A percentile compares a stretch with the other conserved stretches of the same genome.
Evolutionary conservation across 1,140 invertebrate genomes (phyloP).

Genomic region (Drosophila mayri): DNA sequence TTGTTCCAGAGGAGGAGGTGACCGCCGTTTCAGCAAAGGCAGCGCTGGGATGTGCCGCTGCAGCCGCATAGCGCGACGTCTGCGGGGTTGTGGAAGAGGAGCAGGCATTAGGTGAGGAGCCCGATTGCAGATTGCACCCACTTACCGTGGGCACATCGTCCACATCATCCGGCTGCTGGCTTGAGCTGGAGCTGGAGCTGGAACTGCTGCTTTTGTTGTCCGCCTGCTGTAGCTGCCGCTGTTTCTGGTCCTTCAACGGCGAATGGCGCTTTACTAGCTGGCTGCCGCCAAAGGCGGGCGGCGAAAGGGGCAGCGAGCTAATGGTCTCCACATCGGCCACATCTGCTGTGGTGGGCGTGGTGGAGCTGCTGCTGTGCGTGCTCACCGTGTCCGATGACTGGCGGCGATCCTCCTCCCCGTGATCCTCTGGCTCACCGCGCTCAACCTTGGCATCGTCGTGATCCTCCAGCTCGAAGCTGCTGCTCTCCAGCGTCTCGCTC

Average conservation of each 20-base stretch:
- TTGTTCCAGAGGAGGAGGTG: slow-evolving; percentile 15
- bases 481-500: slow-evolving; percentile 43
- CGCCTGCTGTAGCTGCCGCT: slow-evolving; percentile 8
- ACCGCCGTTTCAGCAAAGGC: slow-evolving; percentile 58
- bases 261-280: slow-evolving; percentile 52
- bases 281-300: slow-evolving; percentile 32
- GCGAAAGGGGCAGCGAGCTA: slow-evolving; percentile 61
- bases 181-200: slow-evolving; percentile 10
- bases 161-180: slow-evolving; percentile 38
- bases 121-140: not conserved
- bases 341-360: slow-evolving; percentile 79
- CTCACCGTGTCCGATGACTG: slow-evolving; percentile 67
- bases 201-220: slow-evolving; percentile 24
- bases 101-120: slow-evolving; percentile 25
- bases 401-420: slow-evolving; percentile 23
- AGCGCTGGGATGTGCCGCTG: slow-evolving; percentile 68
- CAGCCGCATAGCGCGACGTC: slow-evolving; percentile 65
- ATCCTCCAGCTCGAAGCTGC: slow-evolving; percentile 74
- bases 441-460: slow-evolving; percentile 52
- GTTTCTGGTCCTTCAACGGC: slow-evolving; percentile 19
- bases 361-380: slow-evolving; percentile 72
- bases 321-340: slow-evolving; percentile 75
- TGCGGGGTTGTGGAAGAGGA: slow-evolving; percentile 46
- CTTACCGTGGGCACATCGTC: slow-evolving; percentile 75
- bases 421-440: slow-evolving; percentile 15